A percentile compares a stretch with the other conserved stretches of the same genome.
These are phyloP conservation scores for Catalaphyllia jardinei DNA, from an alignment of 64 coral and sea anemone species.

Conservation along the genomic window DNA sequence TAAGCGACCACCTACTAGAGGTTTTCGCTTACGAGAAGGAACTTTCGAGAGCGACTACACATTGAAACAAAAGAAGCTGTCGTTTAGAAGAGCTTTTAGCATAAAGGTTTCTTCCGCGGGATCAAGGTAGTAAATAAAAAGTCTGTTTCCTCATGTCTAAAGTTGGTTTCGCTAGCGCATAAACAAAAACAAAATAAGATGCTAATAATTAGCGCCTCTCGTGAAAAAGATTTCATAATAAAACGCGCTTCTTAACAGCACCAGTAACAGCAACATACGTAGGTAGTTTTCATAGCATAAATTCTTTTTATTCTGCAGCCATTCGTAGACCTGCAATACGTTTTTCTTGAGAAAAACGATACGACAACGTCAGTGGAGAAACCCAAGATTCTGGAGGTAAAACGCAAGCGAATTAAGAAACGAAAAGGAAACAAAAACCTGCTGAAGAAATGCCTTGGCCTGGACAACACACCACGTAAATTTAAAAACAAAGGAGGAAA, in stretches of 20 bases:
- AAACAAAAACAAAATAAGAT: no score
- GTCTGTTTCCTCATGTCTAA: no score
- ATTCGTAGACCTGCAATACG: conserved; percentile 38
- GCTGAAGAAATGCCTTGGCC: conserved; percentile 14
- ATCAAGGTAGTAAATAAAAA: no score
- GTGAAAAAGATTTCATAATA: no score
- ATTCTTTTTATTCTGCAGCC: background rate
- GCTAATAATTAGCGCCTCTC: no score
- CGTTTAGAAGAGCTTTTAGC: no score
- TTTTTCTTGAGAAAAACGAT: conserved; percentile 43
- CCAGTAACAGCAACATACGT: background rate
- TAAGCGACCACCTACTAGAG: no score
- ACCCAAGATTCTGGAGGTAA: conserved; percentile 23
- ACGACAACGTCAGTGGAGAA: background rate
- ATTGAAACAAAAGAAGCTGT: no score
- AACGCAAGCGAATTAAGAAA: conserved; percentile 40
- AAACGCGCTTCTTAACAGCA: background rate
- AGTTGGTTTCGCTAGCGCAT: no score
- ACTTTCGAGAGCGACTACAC: no score
- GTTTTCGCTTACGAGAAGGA: no score
- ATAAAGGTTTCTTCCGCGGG: no score
- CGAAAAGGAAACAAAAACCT: conserved; percentile 16
- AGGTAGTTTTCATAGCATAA: background rate
- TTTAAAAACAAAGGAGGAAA: background rate
- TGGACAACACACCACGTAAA: background rate